A percentile compares a stretch with the other conserved stretches of the same genome.
phyloP scores from a whole-genome alignment of 2,797 vertebrate genomes.

The Hipposideros larvatus region DNA sequence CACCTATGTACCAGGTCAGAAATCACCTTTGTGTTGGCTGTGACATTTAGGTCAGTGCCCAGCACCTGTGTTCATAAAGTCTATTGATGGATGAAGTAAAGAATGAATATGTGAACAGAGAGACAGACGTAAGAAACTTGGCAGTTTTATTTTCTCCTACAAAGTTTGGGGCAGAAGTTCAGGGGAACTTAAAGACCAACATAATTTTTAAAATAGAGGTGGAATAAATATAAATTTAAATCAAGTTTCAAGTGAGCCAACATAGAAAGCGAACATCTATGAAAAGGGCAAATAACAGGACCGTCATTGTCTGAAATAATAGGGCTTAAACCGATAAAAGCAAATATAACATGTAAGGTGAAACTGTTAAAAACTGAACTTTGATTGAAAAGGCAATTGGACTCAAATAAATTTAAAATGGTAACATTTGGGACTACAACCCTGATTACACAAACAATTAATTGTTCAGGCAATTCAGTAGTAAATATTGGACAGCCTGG shows the following conservation, averaged over 20 bases:
- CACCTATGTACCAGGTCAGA: no score
- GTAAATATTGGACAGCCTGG: background rate
- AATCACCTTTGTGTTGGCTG: background rate
- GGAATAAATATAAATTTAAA: slow-evolving; percentile 34
- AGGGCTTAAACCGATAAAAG: background rate
- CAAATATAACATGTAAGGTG: background rate
- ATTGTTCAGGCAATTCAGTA: background rate
- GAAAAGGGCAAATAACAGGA: background rate
- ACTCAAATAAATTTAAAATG: slow-evolving; percentile 15
- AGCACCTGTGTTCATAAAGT: background rate
- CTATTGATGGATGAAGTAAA: slow-evolving; percentile 10
- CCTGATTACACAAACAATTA: background rate
- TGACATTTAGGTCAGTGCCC: background rate
- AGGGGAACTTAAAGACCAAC: background rate
- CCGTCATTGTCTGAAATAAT: background rate
- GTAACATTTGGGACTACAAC: background rate
- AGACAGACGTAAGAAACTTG: background rate
- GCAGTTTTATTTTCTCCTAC: background rate
- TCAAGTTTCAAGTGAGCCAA: background rate
- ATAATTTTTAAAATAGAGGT: slow-evolving; percentile 17
- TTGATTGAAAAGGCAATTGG: background rate
- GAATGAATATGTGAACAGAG: background rate
- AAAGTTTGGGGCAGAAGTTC: background rate
- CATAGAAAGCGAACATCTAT: background rate
- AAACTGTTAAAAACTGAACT: slow-evolving; percentile 18